Conservation (phyloP, 2,888 invertebrate genomes). For the Trissolcus brochymenae region DNA sequence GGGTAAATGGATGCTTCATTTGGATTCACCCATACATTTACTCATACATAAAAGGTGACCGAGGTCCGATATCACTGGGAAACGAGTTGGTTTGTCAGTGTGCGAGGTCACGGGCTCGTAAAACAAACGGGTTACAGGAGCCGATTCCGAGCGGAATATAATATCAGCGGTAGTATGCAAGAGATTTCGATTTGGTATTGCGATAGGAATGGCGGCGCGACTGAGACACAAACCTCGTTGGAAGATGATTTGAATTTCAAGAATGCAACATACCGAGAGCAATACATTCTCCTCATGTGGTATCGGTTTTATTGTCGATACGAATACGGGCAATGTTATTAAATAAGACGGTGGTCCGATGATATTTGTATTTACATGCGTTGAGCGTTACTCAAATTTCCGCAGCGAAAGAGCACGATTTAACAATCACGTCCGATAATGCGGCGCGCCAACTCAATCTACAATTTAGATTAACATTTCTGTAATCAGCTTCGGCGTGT, state of each 20-base stretch:
- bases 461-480: slow-evolving; percentile 40
- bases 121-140: slow-evolving; percentile 41
- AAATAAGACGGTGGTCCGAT: slow-evolving; percentile 24
- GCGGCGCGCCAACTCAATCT: slow-evolving; percentile 12
- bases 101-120: slow-evolving; percentile 36
- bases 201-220: slow-evolving; percentile 17
- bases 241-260: slow-evolving; percentile 54
- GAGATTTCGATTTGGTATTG: slow-evolving; percentile 41
- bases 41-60: too few species aligned
- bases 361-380: slow-evolving; percentile 15
- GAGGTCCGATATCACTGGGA: too few species aligned
- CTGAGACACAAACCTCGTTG: slow-evolving; percentile 20
- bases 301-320: slow-evolving; percentile 46
- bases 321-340: slow-evolving; percentile 31
- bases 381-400: not conserved
- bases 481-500: slow-evolving; percentile 28
- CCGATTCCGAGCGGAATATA: slow-evolving; percentile 37
- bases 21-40: too few species aligned
- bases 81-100: slow-evolving; percentile 8
- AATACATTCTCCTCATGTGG: slow-evolving; percentile 41
- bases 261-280: slow-evolving; percentile 39
- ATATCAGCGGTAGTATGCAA: slow-evolving; percentile 22
- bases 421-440: slow-evolving; percentile 28
- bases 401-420: slow-evolving; percentile 23
- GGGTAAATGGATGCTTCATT: too few species aligned